phyloP scores from a whole-genome alignment of 2,888 invertebrate species.

The Platypus cylindrus region DNA sequence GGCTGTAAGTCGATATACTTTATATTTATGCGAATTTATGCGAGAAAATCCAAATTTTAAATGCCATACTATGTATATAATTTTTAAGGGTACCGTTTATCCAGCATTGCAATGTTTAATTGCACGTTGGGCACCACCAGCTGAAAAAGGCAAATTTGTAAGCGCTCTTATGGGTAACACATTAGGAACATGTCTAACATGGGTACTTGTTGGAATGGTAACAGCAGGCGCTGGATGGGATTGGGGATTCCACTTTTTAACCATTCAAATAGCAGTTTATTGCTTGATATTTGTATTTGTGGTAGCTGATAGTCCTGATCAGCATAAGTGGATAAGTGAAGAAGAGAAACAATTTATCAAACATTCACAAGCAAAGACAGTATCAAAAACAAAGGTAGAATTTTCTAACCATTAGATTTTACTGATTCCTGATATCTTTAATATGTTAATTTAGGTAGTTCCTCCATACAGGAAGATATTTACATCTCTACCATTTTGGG shows the following conservation, averaged over 20 bases:
- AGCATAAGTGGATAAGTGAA: conserved; percentile 48
- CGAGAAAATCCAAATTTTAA: no score
- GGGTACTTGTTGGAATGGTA: conserved; percentile 52
- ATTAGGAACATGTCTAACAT: conserved; percentile 56
- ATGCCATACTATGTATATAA: no score
- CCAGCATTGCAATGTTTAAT: conserved; percentile 52
- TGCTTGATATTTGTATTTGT: conserved; percentile 48
- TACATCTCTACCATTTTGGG: conserved; percentile 56
- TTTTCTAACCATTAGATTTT: conserved; percentile 1
- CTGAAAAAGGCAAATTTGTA: conserved; percentile 61
- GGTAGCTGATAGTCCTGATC: conserved; percentile 49
- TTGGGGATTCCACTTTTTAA: conserved; percentile 53
- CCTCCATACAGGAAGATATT: conserved; percentile 52
- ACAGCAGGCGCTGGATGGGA: conserved; percentile 53
- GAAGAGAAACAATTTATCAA: conserved; percentile 50
- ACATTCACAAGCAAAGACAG: conserved; percentile 19
- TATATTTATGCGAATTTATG: no score
- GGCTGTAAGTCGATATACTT: conserved; percentile 37
- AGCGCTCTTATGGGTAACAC: conserved; percentile 62
- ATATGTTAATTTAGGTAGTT: conserved; percentile 47
- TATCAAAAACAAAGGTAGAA: conserved; percentile 21
- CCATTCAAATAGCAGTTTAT: conserved; percentile 43
- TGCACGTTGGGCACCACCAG: conserved; percentile 60
- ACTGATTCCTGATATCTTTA: no score
- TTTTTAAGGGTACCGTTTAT: conserved; percentile 44